Conservation (phyloP, 2,113 vertebrate genomes). For the Caranx ignobilis region DNA sequence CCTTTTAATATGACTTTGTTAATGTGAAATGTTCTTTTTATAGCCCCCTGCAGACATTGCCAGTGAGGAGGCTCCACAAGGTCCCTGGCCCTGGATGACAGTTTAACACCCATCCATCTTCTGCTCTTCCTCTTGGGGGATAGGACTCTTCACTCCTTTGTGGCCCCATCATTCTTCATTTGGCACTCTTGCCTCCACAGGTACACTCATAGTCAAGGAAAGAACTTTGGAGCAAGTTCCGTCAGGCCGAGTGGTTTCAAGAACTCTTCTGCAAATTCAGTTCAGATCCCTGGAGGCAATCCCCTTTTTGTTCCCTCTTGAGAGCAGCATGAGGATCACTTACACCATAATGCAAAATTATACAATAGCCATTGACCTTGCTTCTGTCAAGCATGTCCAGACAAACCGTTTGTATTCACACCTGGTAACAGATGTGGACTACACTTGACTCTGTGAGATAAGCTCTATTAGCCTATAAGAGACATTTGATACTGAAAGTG, state of each 20-base stretch:
- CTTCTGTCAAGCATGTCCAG: slow-evolving; percentile 30
- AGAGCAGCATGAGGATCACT: slow-evolving; percentile 42
- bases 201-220: slow-evolving; percentile 55
- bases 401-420: slow-evolving; percentile 27
- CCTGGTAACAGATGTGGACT: slow-evolving; percentile 9
- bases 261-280: slow-evolving; percentile 47
- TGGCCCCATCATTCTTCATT: slow-evolving; percentile 31
- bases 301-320: slow-evolving; percentile 14
- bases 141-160: slow-evolving; percentile 42
- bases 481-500: slow-evolving; percentile 7
- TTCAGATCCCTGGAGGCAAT: slow-evolving; percentile 52
- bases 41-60: slow-evolving; percentile 32
- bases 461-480: slow-evolving; percentile 7
- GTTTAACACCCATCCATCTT: neutral
- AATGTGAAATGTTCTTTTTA: slow-evolving; percentile 36
- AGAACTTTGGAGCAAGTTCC: slow-evolving; percentile 63
- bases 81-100: slow-evolving; percentile 63
- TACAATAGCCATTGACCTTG: slow-evolving; percentile 10
- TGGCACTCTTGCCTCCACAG: slow-evolving; percentile 42
- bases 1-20: neutral
- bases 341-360: slow-evolving; percentile 17
- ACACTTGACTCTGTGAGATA: neutral
- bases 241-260: slow-evolving; percentile 58
- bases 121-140: slow-evolving; percentile 18
- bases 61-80: slow-evolving; percentile 53